Evolutionary conservation across 2,888 invertebrate genomes (phyloP), one percentile per base, ranked within the genome.

Genomic region (Cerastis leucographa): DNA sequence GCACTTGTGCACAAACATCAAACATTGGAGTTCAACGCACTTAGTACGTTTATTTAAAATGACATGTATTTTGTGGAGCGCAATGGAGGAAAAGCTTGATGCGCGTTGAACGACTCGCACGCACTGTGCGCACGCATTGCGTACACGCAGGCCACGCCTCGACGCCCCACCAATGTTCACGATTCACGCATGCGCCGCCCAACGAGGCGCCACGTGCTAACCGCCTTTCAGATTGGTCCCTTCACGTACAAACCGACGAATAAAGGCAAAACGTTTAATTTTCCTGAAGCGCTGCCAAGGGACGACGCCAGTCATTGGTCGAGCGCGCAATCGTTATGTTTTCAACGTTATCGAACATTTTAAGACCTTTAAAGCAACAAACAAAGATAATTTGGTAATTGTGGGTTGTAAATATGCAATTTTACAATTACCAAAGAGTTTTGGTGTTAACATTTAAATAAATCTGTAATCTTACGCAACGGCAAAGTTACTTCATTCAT

Each of bases 61-160:
- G 67, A 71, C 68, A 80, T 70, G 64, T 80, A 78, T 85, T 79
- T 84, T 75, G 78, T 83, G 76, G 78, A 78, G 80, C 80, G 81
- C 80, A 85, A 81, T 84, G 56, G 44, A 85, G 87, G 85, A 86
- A 86, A 90, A 83, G 80, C 87, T 87, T 85, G 87, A 87, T 80
- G 87, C 88, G 85, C 87, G 81, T 84, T 88, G 91, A 93, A 91
- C 92, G 93, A 88, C 94, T 90, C 91, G 83, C 92, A 95, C 96
- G 96, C 96, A 95, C 94, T 94, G 94, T 89, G 83, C 86, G 86
- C 92, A 95, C 95, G 94, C 95, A 95, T 80, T 95, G 95, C 95
- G 95, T 96, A 90, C 90, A 93, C 95, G 94, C 94, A 91, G 87
- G 84, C 92, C 92, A 89, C 94, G 92, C 93, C 95, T 90, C 90